These are phyloP conservation scores for Gymnarchus niloticus DNA, from an alignment of 2,113 vertebrate species.

Conservation along the genomic window DNA sequence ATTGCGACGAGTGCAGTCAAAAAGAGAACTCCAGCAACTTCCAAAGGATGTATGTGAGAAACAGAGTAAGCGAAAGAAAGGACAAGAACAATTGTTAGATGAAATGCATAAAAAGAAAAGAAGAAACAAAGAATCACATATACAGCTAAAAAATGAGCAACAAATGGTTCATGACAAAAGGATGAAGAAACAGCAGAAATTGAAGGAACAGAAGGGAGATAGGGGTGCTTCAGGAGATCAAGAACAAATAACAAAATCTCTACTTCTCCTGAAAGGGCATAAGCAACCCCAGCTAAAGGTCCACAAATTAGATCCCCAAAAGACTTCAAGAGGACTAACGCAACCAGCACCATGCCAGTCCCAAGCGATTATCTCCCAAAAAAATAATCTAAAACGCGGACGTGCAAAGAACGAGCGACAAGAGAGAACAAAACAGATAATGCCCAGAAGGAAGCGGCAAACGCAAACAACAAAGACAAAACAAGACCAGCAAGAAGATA, in stretches of 20 bases:
- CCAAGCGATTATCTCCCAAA: slow-evolving; percentile 23
- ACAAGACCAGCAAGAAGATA: slow-evolving; percentile 45
- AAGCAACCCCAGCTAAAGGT: slow-evolving; percentile 69
- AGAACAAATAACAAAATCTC: slow-evolving; percentile 46
- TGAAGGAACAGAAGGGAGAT: slow-evolving; percentile 27
- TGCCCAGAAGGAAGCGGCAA: slow-evolving; percentile 16
- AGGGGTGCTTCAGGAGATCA: slow-evolving; percentile 12
- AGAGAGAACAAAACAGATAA: slow-evolving; percentile 10
- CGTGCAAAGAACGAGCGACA: slow-evolving; percentile 4
- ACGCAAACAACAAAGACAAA: slow-evolving; percentile 48
- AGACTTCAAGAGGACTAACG: slow-evolving; percentile 32
- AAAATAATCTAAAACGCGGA: slow-evolving; percentile 27
- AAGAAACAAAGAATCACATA: slow-evolving; percentile 34
- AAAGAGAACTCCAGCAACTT: slow-evolving; percentile 54
- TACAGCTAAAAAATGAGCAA: slow-evolving; percentile 39
- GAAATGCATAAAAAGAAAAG: slow-evolving; percentile 56
- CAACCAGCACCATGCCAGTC: slow-evolving; percentile 33
- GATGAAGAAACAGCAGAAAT: slow-evolving; percentile 31
- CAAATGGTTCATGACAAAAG: slow-evolving; percentile 26
- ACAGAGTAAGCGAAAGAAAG: slow-evolving; percentile 13
- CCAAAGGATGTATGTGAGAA: slow-evolving; percentile 31
- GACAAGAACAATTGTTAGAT: slow-evolving; percentile 34
- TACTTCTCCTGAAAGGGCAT: slow-evolving; percentile 67
- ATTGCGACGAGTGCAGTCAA: slow-evolving; percentile 33
- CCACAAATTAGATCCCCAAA: slow-evolving; percentile 52